Conservation (phyloP, 2,113 vertebrate genomes). For the Gallinago undulata region DNA sequence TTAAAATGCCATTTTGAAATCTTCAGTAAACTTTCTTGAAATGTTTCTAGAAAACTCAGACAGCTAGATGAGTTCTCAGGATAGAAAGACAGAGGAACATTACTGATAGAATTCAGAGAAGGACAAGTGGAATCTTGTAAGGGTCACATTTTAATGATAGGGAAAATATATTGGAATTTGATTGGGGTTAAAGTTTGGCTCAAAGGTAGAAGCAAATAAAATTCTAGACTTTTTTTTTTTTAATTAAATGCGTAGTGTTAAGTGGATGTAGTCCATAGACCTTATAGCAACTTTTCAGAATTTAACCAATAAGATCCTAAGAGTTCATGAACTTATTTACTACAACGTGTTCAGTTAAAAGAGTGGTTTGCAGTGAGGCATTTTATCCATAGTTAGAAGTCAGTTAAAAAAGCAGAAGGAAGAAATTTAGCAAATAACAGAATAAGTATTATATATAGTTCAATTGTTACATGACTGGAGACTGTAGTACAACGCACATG, state of each 20-base stretch:
- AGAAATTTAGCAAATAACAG: background rate
- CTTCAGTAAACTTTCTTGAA: background rate
- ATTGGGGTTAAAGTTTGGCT: background rate
- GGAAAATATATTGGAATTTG: background rate
- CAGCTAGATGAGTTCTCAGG: background rate
- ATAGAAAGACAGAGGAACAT: background rate
- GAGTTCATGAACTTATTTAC: background rate
- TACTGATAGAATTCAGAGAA: background rate
- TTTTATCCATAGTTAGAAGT: background rate
- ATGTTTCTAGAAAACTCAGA: background rate
- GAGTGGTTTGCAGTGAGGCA: background rate
- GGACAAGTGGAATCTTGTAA: background rate
- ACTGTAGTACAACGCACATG: background rate
- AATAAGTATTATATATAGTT: background rate
- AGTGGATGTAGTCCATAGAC: background rate
- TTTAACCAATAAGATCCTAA: background rate
- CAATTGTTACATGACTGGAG: background rate
- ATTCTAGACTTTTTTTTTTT: background rate
- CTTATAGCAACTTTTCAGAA: background rate
- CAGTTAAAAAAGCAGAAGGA: background rate
- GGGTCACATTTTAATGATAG: background rate
- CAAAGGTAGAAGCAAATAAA: background rate
- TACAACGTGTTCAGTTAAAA: background rate
- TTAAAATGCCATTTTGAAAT: background rate
- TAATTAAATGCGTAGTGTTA: background rate